phyloP scores from a whole-genome alignment of 2,113 vertebrate genomes.

The Serinus canaria region DNA sequence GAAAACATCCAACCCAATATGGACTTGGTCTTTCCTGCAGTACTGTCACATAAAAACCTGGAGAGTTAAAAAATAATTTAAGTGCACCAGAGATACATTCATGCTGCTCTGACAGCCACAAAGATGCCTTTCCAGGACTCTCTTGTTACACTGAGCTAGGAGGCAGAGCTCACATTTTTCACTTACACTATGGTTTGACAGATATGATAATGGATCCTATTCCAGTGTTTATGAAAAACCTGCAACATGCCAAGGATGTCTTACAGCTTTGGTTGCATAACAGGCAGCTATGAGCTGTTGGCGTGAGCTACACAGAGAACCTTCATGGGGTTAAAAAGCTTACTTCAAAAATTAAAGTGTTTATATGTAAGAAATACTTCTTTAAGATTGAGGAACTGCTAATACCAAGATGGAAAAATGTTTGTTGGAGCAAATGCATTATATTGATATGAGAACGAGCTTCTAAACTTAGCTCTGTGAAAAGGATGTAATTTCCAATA shows the following conservation, averaged over 20 bases:
- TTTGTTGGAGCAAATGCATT: neutral
- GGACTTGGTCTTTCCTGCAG: neutral
- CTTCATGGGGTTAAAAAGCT: neutral
- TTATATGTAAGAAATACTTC: neutral
- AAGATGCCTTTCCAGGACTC: neutral
- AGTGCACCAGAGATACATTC: neutral
- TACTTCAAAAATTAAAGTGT: neutral
- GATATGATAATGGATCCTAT: neutral
- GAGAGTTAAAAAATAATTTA: neutral
- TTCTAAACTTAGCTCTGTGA: conserved; percentile 2
- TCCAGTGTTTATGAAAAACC: neutral
- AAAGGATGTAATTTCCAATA: conserved; percentile 26
- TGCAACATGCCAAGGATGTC: neutral
- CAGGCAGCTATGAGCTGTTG: neutral
- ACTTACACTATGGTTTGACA: neutral
- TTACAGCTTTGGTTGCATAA: neutral
- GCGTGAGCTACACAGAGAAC: neutral
- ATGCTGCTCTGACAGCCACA: neutral
- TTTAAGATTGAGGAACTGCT: neutral
- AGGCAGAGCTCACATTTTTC: neutral
- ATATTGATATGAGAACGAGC: neutral
- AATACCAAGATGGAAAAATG: neutral
- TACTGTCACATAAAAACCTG: neutral
- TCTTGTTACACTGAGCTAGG: neutral
- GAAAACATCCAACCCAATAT: neutral